Base-by-base conservation (phyloP, 2,797 vertebrate species). In the Spatula clypeata region DNA sequence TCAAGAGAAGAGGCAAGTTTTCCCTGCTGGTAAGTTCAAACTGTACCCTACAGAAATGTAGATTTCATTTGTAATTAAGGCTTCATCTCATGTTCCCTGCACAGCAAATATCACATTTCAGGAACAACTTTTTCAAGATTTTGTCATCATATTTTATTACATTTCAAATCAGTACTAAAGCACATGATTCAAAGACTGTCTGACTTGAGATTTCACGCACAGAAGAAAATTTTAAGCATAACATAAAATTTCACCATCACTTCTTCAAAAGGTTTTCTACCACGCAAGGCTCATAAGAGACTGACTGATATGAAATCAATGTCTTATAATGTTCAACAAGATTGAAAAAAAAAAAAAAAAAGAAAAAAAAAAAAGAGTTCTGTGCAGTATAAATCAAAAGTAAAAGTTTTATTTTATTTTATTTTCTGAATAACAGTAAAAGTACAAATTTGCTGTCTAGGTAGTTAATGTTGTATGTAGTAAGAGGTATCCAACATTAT, bases 61-160 rank as follows among this genome's bases (percentile, higher is more conserved):
- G 11, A 71, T 77, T 93, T 34, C 40, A 54, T 81, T 45, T 67
- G 31, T 73, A 85, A 70, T 47, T 80, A 49, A 71, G 67, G 18
- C 15, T 64, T 85, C 8, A 64, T 44, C 11, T 36, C 45, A 11
- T 26, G 5, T 31, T 79, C 3, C 13, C 32, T 58, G 31, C 32
- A 57, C 6, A 73, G 9, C 11, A 32, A 3, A 73, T 76, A 32
- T 0, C 31, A 42, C 15, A n/a, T 42, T 79, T 80, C 45, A 94
- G 69, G 73, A 86, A 54, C 0, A 42, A 53, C 1, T 17, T 58
- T 88, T 83, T 40, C 21, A 91, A 85, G 4, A 49, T 38, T 76
- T 60, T 67, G 11, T 1, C 16, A 17, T 55, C 0, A 1, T 6
- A 65, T 74, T 62, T 42, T 10, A 34, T 77, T 75, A 57, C 6